Percentiles rank a stretch among this genome's conserved stretches.
These are phyloP conservation scores for Semnornis frantzii DNA, from an alignment of 2,113 vertebrate genomes.

Conservation along the genomic window DNA sequence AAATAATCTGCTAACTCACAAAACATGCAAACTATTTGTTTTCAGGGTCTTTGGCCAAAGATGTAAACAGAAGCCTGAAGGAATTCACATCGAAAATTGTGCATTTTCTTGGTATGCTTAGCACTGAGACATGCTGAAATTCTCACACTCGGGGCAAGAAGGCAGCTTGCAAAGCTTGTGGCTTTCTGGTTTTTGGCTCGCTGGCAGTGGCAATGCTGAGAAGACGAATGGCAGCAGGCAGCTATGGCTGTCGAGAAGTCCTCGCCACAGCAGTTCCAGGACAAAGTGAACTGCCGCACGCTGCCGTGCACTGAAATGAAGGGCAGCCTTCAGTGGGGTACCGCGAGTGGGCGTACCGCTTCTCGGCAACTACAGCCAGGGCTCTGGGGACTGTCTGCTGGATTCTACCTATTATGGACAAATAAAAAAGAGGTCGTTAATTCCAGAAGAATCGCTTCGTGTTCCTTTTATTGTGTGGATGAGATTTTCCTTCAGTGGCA, in stretches of 20 bases:
- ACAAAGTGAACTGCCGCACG: rapidly evolving
- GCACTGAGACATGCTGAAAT: background rate
- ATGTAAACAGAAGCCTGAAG: background rate
- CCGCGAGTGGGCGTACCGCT: background rate
- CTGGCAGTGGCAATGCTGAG: background rate
- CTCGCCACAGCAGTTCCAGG: background rate
- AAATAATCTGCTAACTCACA: background rate
- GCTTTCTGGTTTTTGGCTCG: background rate
- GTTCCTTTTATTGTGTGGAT: background rate
- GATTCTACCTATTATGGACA: background rate
- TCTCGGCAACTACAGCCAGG: background rate
- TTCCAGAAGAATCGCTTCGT: background rate
- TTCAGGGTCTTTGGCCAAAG: background rate
- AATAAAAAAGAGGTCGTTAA: background rate
- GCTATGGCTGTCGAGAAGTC: background rate
- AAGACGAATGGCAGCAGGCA: background rate
- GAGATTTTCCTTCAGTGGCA: background rate
- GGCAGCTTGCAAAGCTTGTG: background rate
- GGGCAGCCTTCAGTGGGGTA: background rate
- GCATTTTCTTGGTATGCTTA: background rate
- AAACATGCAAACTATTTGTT: background rate
- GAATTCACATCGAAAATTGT: background rate
- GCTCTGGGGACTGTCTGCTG: rapidly evolving
- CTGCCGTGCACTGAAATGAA: background rate
- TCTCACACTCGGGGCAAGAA: background rate